These are phyloP conservation scores for Monopis laevigella DNA, from an alignment of 2,888 invertebrate genomes.

Conservation along the genomic window DNA sequence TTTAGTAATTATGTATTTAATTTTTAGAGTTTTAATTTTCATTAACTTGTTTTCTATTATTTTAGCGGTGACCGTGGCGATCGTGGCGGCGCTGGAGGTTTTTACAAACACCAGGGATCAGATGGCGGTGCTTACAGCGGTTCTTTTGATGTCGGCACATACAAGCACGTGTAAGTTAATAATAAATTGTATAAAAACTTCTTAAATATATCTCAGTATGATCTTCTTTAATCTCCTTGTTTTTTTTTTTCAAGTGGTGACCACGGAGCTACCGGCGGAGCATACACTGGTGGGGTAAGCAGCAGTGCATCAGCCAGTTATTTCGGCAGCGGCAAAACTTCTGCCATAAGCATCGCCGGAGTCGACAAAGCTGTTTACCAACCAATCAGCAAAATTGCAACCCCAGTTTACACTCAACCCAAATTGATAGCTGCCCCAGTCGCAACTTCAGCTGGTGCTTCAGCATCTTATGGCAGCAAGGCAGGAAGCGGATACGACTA, in stretches of 20 bases:
- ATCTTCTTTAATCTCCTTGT: neutral
- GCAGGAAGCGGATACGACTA: conserved; percentile 34
- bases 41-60: neutral
- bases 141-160: conserved; percentile 27
- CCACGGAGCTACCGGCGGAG: conserved; percentile 16
- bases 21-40: neutral
- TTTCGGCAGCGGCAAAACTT: conserved; percentile 17
- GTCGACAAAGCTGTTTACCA: conserved; percentile 11
- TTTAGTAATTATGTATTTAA: neutral
- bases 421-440: conserved; percentile 9
- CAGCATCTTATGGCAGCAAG: conserved; percentile 1
- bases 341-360: conserved; percentile 12
- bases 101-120: conserved; percentile 34
- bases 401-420: neutral
- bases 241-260: conserved; percentile 15
- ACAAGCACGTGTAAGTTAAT: no score
- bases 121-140: conserved; percentile 19
- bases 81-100: conserved; percentile 44
- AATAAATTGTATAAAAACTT: no score
- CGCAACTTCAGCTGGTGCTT: conserved; percentile 13
- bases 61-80: conserved; percentile 48
- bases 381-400: conserved; percentile 8
- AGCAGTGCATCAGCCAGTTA: conserved; percentile 15
- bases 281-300: conserved; percentile 6
- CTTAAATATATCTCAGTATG: neutral